Conservation (phyloP, 2,888 invertebrate species). For the Drosophila multiciliata region DNA sequence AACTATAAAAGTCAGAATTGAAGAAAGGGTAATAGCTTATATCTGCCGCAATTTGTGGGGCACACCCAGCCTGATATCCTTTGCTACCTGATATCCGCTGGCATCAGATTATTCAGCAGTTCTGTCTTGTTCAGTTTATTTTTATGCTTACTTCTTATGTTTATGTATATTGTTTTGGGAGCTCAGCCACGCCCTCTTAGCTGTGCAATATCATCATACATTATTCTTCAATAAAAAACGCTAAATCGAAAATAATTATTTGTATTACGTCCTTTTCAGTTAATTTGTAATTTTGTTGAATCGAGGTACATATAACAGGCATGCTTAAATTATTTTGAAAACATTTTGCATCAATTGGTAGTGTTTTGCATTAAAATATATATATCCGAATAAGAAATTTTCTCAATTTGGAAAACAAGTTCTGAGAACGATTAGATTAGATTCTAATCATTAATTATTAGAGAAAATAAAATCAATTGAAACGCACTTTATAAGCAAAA, state of each 20-base stretch:
- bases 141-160: constrained; percentile 17
- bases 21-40: no score
- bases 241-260: neutral
- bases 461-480: neutral
- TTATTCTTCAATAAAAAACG: neutral
- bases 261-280: neutral
- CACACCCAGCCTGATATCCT: no score
- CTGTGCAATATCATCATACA: neutral
- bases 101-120: no score
- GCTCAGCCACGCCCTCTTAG: neutral
- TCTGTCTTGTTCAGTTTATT: neutral
- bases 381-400: neutral
- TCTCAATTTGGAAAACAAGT: neutral
- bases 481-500: neutral
- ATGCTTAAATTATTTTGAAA: neutral
- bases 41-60: no score
- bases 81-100: no score
- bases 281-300: neutral
- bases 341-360: neutral
- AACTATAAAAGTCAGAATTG: no score
- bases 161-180: constrained; percentile 6
- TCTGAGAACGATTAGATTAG: neutral
- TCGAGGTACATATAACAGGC: neutral
- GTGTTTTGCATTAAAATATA: neutral
- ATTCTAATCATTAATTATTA: neutral